Percentiles rank a stretch among this genome's conserved stretches.
phyloP scores from a whole-genome alignment of 2,888 invertebrate species.

The Noctua comes region DNA sequence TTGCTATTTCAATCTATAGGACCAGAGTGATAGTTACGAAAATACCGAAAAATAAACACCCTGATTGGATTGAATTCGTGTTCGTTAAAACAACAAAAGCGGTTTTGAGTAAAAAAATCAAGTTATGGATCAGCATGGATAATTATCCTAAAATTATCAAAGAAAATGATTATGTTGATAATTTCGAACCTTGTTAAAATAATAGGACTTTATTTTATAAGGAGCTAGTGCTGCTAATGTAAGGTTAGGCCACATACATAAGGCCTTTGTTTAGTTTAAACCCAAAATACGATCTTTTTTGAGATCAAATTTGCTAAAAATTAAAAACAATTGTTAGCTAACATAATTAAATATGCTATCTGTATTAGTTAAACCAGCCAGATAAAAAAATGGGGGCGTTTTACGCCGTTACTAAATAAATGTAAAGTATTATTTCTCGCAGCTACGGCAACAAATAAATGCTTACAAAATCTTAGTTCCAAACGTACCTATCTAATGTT shows the following conservation, averaged over 20 bases:
- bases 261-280: background rate
- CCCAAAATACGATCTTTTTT: background rate
- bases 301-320: background rate
- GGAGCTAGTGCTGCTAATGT: background rate
- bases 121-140: background rate
- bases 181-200: background rate
- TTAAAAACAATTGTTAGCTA: background rate
- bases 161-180: background rate
- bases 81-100: too few species aligned
- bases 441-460: conserved; percentile 2
- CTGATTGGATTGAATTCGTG: too few species aligned
- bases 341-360: background rate
- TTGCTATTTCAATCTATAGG: background rate
- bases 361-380: background rate
- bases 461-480: background rate
- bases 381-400: conserved; percentile 22
- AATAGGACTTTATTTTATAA: background rate
- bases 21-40: background rate
- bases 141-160: background rate
- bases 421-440: background rate
- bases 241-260: background rate
- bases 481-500: background rate
- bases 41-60: too few species aligned
- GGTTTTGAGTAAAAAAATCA: too few species aligned
- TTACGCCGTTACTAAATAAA: background rate